Percentiles rank a stretch among this genome's conserved stretches.
phyloP scores from a whole-genome alignment of 1,140 invertebrate species.

The Trichonephila clavipes region DNA sequence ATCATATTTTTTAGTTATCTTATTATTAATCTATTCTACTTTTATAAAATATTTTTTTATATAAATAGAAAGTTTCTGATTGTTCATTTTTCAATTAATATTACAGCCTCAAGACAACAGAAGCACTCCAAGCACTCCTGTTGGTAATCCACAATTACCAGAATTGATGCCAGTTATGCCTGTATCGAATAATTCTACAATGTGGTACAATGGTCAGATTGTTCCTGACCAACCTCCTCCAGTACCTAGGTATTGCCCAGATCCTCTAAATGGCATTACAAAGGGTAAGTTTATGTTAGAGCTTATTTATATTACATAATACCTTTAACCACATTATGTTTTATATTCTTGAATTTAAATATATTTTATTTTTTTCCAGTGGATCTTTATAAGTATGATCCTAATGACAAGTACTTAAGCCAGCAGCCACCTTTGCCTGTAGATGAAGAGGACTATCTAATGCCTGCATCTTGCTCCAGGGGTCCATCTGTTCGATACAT shows the following conservation, averaged over 20 bases:
- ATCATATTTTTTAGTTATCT: too few species aligned
- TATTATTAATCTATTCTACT: too few species aligned
- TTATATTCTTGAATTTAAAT: background rate
- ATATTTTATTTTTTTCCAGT: constrained; percentile 20
- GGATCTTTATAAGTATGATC: constrained; percentile 64
- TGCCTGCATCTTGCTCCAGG: constrained; percentile 91
- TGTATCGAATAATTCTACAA: constrained; percentile 12
- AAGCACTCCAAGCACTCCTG: constrained; percentile 43
- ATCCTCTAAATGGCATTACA: constrained; percentile 85
- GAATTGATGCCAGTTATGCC: constrained; percentile 47
- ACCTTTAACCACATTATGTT: too few species aligned
- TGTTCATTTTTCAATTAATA: background rate
- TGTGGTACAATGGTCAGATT: constrained; percentile 64
- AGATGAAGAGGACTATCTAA: constrained; percentile 97
- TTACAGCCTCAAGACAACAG: constrained; percentile 48
- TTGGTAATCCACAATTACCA: constrained; percentile 2
- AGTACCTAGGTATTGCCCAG: constrained; percentile 85
- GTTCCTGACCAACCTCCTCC: constrained; percentile 58
- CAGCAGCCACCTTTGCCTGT: constrained; percentile 90
- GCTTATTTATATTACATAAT: too few species aligned
- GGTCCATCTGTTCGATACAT: constrained; percentile 85
- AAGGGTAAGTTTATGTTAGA: constrained; percentile 77
- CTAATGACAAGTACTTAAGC: constrained; percentile 80
- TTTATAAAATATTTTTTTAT: too few species aligned
- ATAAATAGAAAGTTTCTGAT: background rate